Base-by-base conservation (phyloP, 2,797 vertebrate genomes). In the Pangasius mekongensis region DNA sequence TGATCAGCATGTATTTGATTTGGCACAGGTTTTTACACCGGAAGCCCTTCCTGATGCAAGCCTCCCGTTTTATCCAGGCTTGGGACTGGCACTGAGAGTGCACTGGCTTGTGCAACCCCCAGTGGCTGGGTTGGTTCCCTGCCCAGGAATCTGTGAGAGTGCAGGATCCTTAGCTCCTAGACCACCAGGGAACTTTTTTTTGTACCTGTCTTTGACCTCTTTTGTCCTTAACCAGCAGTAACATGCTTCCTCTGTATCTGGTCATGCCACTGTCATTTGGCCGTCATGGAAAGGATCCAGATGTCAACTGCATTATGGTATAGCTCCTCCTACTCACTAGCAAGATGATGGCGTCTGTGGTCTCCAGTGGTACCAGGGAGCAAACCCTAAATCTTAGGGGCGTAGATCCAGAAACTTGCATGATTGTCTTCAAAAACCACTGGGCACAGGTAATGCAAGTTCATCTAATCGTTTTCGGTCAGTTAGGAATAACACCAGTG, bases 381-480 rank as follows among this genome's bases (percentile, higher is more conserved):
- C 97, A 95, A 95, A 95, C 96, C 64, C 95, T 96, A 11, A 97
- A 95, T 54, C 95, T 99, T 89, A 96, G 93, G 89, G 97, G 97
- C 56, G 98, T 98, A 90, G 98, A 99, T 93, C 97, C 98, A 5
- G 98, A 99, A 94, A 99, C 98, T 87, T 99, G 98, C 90, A 97
- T 98, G 97, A 99, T 99, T 52, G 98, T 99, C 74, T 99, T 99
- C 92, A 97, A 96, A 95, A 99, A 99, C 92, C 98, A 99, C 95
- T 99, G 98, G 98, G 93, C 97, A 39, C 97, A 98, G 97, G 97
- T 98, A 96, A 30, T 24, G 3, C 33, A 33, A 30, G 43, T 5
- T n/a, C n/a, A 22, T 30, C 27, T 22, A 33, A 8, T 43, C n/a
- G 11, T 74, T 43, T 39, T 71, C 69, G 10, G 8, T 43, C 27